Base-by-base conservation (phyloP, 2,113 vertebrate species). In the Mormoops blainvillei region DNA sequence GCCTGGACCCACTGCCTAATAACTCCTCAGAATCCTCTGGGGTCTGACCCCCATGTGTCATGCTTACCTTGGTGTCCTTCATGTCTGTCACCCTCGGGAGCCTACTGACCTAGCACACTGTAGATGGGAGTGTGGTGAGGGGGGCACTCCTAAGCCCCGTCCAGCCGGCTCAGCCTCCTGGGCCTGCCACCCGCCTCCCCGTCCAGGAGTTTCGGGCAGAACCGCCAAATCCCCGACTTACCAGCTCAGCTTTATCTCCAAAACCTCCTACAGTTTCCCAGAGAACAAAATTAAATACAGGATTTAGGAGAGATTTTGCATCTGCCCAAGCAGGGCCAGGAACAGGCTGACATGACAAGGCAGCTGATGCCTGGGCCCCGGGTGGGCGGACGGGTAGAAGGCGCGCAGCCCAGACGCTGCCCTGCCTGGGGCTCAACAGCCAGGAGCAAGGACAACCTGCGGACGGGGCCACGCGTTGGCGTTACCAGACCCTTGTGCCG, bases 281-380 rank as follows among this genome's bases (percentile, higher is more conserved):
- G 96, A 96, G 86, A 97, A 91, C 91, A 93, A 94, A 96, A 97
- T 95, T 95, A 95, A 97, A 96, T 90, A 74, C 67, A 63, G 96
- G 93, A 92, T 95, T 96, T 96, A 92, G 91, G 58, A 87, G 93
- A 90, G 94, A 89, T 94, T 92, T 54, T 41, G 48, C 2, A 0
- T 86, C 67, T 67, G 94, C 41, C 43, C 0, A 41, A 76, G 93
- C 48, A 24, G 81, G 87, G 68, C 48, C 76, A 14, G 91, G 71
- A 52, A 15, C 20, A 14, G 54, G 63, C 56, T n/a, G 78, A 28
- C 12, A 7, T 31, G 20, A 54, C 8, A 4, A 58, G 65, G 83
- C 48, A 2, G 3, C 43, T 4, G 13, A 18, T 0, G 36, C 71
- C 1, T 0, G 56, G 67, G 43, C 43, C 5, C 14, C 6, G 31